Base-by-base conservation (phyloP, 2,888 invertebrate species). In the Charanyca ferruginea region DNA sequence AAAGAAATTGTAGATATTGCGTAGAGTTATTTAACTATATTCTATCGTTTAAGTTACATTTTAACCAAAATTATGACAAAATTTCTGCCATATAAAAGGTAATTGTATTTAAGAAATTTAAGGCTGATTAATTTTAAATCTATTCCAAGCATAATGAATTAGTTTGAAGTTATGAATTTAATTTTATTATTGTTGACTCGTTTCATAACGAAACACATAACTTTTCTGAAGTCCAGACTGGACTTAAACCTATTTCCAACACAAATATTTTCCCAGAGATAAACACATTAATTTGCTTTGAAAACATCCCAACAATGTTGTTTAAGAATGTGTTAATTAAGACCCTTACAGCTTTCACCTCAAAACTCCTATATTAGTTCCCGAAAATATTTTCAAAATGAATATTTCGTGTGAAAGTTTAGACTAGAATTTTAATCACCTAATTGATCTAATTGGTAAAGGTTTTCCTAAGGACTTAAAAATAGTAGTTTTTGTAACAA, bases 251-350 rank as follows among this genome's bases (percentile, higher is more conserved):
- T 18, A 22, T 51, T 16, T 35, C 32, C 11, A 16, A 42, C 22
- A 28, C 20, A 49, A 68, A 38, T 28, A 48, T 54, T 48, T 65
- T 52, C 38, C 35, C 41, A 38, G 38, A 41, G 28, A 20, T 55
- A 11, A 52, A 57, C 42, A 64, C 44, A 72, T 71, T 71, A 66
- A 61, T 73, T 75, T 59, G 23, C 38, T 38, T 38, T 11, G 4
- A 62, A 54, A 73, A 51, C 25, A 66, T 67, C 38, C 47, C 32
- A 62, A 62, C 38, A 67, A 67, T 77, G 44, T 57, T 53, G 18
- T 32, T 52, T 54, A 66, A 78, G 74, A 67, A 78, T 75, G 63
- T 79, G 63, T 35, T 79, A 79, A 78, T 78, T 49, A 76, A 74
- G 64, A 79, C 75, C 76, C 64, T 49, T 73, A 52, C 22, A 45